Percentiles rank a stretch among this genome's conserved stretches.
Evolutionary conservation across 2,888 invertebrate genomes (phyloP).

Genomic region (Liopterus haemorrhoidalis): DNA sequence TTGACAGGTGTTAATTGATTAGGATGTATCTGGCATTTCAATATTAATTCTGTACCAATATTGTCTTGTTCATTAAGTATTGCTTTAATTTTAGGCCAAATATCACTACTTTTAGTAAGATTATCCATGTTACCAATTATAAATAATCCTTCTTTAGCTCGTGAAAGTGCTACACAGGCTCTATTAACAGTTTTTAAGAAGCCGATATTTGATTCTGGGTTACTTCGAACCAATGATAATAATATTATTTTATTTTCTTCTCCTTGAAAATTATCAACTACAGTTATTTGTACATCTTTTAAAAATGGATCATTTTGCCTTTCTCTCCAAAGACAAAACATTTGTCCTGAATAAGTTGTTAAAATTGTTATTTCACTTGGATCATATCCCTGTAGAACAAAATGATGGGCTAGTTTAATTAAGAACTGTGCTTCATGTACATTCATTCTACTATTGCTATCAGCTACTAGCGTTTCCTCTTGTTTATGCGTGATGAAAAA

Average conservation of each 20-base stretch:
- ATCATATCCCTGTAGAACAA: slow-evolving; percentile 21
- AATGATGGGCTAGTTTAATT: slow-evolving; percentile 18
- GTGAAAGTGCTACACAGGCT: slow-evolving; percentile 46
- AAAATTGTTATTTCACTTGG: slow-evolving; percentile 23
- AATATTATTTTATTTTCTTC: slow-evolving; percentile 49
- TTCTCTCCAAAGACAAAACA: slow-evolving; percentile 16
- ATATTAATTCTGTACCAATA: slow-evolving; percentile 49
- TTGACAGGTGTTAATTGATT: slow-evolving; percentile 43
- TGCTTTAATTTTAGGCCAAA: slow-evolving; percentile 54
- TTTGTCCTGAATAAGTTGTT: slow-evolving; percentile 22
- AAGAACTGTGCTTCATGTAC: slow-evolving; percentile 18
- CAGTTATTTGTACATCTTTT: slow-evolving; percentile 40
- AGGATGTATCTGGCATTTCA: slow-evolving; percentile 51
- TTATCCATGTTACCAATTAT: slow-evolving; percentile 67
- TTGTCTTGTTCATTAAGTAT: slow-evolving; percentile 48
- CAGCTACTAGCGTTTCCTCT: slow-evolving; percentile 8
- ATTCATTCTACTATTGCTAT: slow-evolving; percentile 19
- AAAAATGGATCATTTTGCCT: slow-evolving; percentile 25
- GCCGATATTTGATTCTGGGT: slow-evolving; percentile 41
- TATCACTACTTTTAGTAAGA: slow-evolving; percentile 47
- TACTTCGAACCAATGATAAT: slow-evolving; percentile 48
- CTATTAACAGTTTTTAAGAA: slow-evolving; percentile 44
- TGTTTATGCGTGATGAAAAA: slow-evolving; percentile 19
- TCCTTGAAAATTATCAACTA: slow-evolving; percentile 50
- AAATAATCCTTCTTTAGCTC: slow-evolving; percentile 56